These are phyloP conservation scores for Eristalis intricaria DNA, from an alignment of 2,888 invertebrate species.

Conservation along the genomic window DNA sequence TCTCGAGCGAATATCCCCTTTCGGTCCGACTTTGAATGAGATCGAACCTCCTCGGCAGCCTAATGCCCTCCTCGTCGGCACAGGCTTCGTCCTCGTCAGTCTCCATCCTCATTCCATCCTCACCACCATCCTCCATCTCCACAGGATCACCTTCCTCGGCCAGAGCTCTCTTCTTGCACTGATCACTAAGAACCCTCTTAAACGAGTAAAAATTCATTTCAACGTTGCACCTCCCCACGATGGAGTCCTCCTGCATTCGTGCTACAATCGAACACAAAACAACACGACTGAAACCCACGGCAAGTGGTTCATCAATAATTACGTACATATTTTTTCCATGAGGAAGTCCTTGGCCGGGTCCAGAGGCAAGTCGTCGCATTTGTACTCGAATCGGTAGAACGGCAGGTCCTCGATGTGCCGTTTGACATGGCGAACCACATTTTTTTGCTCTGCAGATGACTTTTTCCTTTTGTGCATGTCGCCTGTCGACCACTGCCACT, in stretches of 20 bases:
- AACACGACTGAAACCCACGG: neutral
- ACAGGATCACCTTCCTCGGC: slow-evolving; percentile 54
- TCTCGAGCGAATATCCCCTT: slow-evolving; percentile 77
- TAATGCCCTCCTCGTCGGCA: slow-evolving; percentile 75
- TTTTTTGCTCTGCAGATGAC: slow-evolving; percentile 30
- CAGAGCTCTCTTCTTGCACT: neutral
- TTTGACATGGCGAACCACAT: slow-evolving; percentile 68
- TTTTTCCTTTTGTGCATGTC: slow-evolving; percentile 50
- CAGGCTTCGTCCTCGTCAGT: slow-evolving; percentile 74
- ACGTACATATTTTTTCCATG: slow-evolving; percentile 78
- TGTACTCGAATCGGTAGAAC: slow-evolving; percentile 78
- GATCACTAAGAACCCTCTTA: slow-evolving; percentile 59
- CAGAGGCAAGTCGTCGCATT: slow-evolving; percentile 79
- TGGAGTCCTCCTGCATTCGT: slow-evolving; percentile 77
- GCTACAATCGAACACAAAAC: slow-evolving; percentile 71
- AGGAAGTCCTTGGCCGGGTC: slow-evolving; percentile 79
- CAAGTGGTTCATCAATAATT: slow-evolving; percentile 55
- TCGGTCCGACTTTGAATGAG: slow-evolving; percentile 76
- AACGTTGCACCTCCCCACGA: slow-evolving; percentile 78
- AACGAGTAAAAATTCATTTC: slow-evolving; percentile 78
- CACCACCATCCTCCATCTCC: too few species aligned
- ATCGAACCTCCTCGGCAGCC: slow-evolving; percentile 78
- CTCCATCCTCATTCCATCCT: too few species aligned
- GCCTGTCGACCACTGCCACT: neutral
- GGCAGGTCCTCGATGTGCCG: slow-evolving; percentile 79